These are phyloP conservation scores for Trissonchulus latispiculum DNA, from an alignment of 2,888 invertebrate species.

Conservation along the genomic window DNA sequence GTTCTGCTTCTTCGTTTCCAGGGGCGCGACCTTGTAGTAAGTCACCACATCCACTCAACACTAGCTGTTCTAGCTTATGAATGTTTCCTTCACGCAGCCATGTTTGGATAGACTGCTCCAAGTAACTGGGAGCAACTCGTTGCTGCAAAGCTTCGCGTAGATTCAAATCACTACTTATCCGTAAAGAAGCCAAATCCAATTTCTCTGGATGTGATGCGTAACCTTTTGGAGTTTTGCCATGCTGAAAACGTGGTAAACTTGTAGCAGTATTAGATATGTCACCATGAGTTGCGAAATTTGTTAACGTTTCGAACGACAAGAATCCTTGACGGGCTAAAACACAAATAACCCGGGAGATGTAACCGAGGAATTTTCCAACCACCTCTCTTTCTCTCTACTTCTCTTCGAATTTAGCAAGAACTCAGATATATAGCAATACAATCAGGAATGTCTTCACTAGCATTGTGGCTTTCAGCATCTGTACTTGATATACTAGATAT, in stretches of 20 bases:
- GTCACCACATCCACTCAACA: constrained; percentile 80
- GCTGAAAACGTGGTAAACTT: constrained; percentile 32
- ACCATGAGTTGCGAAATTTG: too few relatives aligned
- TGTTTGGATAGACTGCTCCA: constrained; percentile 71
- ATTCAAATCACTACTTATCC: not conserved
- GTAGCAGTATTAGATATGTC: too few relatives aligned
- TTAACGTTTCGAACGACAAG: too few relatives aligned
- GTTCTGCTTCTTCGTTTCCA: constrained; percentile 60
- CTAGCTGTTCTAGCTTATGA: constrained; percentile 68
- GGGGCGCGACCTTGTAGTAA: constrained; percentile 59
- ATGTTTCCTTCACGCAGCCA: constrained; percentile 90
- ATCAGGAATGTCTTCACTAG: too few relatives aligned
- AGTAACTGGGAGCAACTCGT: constrained; percentile 39
- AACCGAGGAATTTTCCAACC: too few relatives aligned
- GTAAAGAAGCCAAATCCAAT: constrained; percentile 38
- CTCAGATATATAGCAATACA: too few relatives aligned
- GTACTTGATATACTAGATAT: too few relatives aligned
- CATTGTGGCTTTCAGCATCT: too few relatives aligned
- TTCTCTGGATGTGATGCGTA: constrained; percentile 44
- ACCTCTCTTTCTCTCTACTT: not conserved
- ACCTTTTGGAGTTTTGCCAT: constrained; percentile 46
- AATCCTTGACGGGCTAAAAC: too few relatives aligned
- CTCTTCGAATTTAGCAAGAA: too few relatives aligned
- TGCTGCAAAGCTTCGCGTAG: constrained; percentile 42
- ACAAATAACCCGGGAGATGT: too few relatives aligned